Base-by-base conservation (phyloP, 2,888 invertebrate genomes). In the Fragum fragum region DNA sequence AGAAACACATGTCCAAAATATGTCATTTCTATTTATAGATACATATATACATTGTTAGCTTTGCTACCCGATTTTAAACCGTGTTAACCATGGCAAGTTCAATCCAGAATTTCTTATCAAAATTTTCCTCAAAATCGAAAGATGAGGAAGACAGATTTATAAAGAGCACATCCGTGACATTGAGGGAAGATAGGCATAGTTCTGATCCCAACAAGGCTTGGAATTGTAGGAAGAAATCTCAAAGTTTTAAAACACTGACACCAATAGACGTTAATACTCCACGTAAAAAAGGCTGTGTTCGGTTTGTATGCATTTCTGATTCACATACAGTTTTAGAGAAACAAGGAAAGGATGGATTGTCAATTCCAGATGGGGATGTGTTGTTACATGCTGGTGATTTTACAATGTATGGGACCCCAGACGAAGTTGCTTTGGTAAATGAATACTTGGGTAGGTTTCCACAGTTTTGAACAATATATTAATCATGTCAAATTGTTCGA, bases 381-480 rank as follows among this genome's bases (percentile, higher is more conserved):
- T 97, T 97, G 88, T 96, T 98, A 75, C 97, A 97, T 94, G 97
- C 97, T 39, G 97, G 98, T 3, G 97, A 98, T 94, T 97, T 98
- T 92, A 97, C 97, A 14, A 96, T 96, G 90, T 96, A 96, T 92
- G 97, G 97, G 0, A 96, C 96, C 85, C 95, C 96, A 70, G 96
- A 96, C 83, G 97, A 97, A 95, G 96, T 98, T 0, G 93, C 96
- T 76, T 96, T 96, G 87, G 97, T 97, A 91, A 97, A 97, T 93
- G 95, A 96, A 70, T 97, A 97, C 96, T 95, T 97, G 78, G 97
- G 97, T 95, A 93, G 90, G 83, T 73, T 6, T n/a, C n/a, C n/a
- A n/a, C n/a, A n/a, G n/a, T n/a, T n/a, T n/a, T n/a, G n/a, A n/a
- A n/a, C n/a, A n/a, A n/a, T n/a, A n/a, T n/a, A n/a, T n/a, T n/a